phyloP scores from a whole-genome alignment of 2,113 vertebrate genomes.

The Phyllostomus discolor region DNA sequence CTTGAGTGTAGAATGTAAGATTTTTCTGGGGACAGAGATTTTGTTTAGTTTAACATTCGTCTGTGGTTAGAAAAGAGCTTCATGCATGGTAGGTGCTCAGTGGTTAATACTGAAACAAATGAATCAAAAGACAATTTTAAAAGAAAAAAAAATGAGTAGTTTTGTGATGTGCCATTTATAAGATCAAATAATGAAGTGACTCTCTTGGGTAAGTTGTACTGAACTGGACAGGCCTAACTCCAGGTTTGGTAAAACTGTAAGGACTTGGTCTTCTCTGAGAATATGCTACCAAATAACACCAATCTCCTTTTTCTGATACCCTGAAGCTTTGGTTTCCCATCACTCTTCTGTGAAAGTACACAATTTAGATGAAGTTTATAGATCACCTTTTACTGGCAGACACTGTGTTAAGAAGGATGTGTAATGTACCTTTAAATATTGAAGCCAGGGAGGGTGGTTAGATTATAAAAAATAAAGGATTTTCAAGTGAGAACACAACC shows the following conservation, averaged over 20 bases:
- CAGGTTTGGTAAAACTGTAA: background rate
- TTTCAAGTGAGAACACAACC: background rate
- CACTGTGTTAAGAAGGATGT: background rate
- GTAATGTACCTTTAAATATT: background rate
- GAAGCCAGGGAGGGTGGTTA: background rate
- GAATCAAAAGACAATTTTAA: background rate
- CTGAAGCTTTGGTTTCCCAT: background rate
- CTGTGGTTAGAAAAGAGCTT: background rate
- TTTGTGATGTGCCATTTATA: background rate
- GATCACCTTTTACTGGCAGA: background rate
- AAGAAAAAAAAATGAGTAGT: background rate
- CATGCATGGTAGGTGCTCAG: background rate
- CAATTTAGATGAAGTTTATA: background rate
- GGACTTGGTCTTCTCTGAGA: background rate
- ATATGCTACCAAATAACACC: background rate
- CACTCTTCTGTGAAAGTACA: background rate
- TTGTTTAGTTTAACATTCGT: background rate
- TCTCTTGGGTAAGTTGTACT: background rate
- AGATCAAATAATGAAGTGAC: background rate
- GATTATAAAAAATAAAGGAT: background rate
- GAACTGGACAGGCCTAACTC: background rate
- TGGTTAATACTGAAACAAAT: constrained; percentile 12
- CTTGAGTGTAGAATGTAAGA: background rate
- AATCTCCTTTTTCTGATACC: background rate
- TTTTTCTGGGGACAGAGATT: background rate